A percentile compares a stretch with the other conserved stretches of the same genome.
These are phyloP conservation scores for Chaitophorus viminalis DNA, from an alignment of 2,888 invertebrate genomes.

Conservation along the genomic window DNA sequence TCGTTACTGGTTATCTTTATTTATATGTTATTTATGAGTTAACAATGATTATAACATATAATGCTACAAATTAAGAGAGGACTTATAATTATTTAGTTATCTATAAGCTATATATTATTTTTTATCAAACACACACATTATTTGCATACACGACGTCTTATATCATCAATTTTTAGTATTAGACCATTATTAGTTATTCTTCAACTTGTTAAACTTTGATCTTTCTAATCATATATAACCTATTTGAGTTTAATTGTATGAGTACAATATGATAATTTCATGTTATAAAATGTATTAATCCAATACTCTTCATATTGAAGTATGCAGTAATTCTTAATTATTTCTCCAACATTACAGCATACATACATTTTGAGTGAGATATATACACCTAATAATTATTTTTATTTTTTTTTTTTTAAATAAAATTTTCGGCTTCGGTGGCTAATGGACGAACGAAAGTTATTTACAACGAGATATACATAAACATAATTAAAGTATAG, in stretches of 20 bases:
- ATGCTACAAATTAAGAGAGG: not conserved
- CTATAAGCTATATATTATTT: slow-evolving; percentile 19
- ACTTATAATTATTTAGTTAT: slow-evolving; percentile 28
- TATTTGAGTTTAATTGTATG: not conserved
- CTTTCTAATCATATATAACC: slow-evolving; percentile 31
- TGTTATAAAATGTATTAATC: not conserved
- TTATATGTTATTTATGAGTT: not conserved
- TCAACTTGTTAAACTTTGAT: slow-evolving; percentile 37
- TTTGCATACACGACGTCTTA: slow-evolving; percentile 22
- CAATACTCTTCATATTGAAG: not conserved
- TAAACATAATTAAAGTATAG: too few relatives aligned
- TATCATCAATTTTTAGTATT: not conserved
- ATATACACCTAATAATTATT: too few relatives aligned
- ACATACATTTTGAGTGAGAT: too few relatives aligned
- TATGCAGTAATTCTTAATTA: not conserved
- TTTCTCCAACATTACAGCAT: not conserved
- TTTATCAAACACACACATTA: slow-evolving; percentile 28
- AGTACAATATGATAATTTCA: slow-evolving; percentile 3
- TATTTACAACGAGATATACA: too few relatives aligned
- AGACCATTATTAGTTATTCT: too few relatives aligned
- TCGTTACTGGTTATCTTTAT: not conserved
- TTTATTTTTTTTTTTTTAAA: too few relatives aligned
- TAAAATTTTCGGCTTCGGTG: too few relatives aligned
- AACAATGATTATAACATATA: not conserved
- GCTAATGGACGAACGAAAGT: too few relatives aligned